Percentiles rank a stretch among this genome's conserved stretches.
Conservation (phyloP, 2,888 invertebrate genomes). For the Rotaria sp. region DNA sequence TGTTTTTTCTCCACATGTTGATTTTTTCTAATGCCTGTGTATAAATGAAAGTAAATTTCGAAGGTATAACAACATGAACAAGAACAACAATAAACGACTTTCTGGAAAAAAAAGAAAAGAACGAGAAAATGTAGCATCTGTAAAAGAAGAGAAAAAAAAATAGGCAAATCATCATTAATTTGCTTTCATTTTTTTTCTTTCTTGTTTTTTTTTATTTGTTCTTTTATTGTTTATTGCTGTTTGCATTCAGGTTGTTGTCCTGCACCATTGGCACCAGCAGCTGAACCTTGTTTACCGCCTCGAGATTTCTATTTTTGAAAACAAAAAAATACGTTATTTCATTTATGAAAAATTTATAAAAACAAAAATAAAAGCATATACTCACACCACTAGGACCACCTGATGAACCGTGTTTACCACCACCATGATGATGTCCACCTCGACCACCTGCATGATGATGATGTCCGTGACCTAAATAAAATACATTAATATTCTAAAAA, state of each 20-base stretch:
- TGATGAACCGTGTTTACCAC: background rate
- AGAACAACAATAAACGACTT: constrained; percentile 12
- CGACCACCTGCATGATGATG: background rate
- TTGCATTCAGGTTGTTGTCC: constrained; percentile 27
- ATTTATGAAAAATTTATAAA: background rate
- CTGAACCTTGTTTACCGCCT: background rate
- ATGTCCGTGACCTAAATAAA: background rate
- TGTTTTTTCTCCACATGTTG: background rate
- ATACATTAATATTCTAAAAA: background rate
- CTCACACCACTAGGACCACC: background rate
- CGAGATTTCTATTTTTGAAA: background rate
- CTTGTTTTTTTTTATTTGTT: background rate
- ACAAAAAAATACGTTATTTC: background rate
- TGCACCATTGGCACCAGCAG: background rate
- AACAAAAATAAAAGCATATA: background rate
- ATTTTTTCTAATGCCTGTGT: background rate
- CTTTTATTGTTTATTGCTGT: background rate
- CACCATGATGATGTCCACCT: constrained; percentile 23
- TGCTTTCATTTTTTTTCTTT: background rate
- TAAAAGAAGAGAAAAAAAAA: background rate
- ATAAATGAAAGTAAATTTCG: background rate
- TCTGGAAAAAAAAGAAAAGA: background rate
- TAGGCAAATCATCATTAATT: background rate
- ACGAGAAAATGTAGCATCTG: background rate
- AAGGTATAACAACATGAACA: constrained; percentile 21